Percentiles rank a stretch among this genome's conserved stretches.
phyloP scores from a whole-genome alignment of 64 coral and sea anemone species.

The Orbicella faveolata region DNA sequence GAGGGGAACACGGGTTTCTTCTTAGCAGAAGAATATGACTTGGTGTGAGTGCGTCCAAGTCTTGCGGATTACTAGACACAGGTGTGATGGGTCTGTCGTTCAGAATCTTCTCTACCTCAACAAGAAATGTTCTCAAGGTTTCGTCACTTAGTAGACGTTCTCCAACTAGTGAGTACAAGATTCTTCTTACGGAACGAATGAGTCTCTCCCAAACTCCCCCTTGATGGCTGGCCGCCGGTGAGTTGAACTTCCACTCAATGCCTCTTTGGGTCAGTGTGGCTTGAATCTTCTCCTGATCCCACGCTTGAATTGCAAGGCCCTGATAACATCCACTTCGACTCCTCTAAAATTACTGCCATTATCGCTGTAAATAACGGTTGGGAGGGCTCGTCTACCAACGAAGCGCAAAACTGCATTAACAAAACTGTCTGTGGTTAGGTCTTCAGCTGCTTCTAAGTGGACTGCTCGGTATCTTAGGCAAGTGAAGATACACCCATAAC shows the following conservation, averaged over 20 bases:
- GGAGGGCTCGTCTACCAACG: neutral
- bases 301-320: neutral
- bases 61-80: slow-evolving; percentile 29
- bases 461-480: slow-evolving; percentile 42
- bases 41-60: neutral
- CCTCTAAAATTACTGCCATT: slow-evolving; percentile 39
- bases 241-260: neutral
- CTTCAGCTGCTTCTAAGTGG: slow-evolving; percentile 32
- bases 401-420: slow-evolving; percentile 43
- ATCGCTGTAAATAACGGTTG: slow-evolving; percentile 47
- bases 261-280: neutral
- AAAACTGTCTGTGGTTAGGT: slow-evolving; percentile 34
- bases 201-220: slow-evolving; percentile 17
- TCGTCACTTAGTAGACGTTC: slow-evolving; percentile 55
- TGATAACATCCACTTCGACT: neutral
- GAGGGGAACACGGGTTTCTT: neutral
- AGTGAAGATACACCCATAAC: slow-evolving; percentile 20
- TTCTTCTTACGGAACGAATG: slow-evolving; percentile 21
- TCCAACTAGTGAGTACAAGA: slow-evolving; percentile 54
- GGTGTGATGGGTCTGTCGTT: slow-evolving; percentile 51
- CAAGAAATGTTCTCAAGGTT: slow-evolving; percentile 37
- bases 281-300: slow-evolving; percentile 10
- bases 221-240: neutral
- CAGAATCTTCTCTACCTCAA: slow-evolving; percentile 57
- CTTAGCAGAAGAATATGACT: slow-evolving; percentile 8